Percentiles rank a stretch among this genome's conserved stretches.
Evolutionary conservation across 2,113 vertebrate genomes (phyloP).

Genomic region (Irena cyanogastra): DNA sequence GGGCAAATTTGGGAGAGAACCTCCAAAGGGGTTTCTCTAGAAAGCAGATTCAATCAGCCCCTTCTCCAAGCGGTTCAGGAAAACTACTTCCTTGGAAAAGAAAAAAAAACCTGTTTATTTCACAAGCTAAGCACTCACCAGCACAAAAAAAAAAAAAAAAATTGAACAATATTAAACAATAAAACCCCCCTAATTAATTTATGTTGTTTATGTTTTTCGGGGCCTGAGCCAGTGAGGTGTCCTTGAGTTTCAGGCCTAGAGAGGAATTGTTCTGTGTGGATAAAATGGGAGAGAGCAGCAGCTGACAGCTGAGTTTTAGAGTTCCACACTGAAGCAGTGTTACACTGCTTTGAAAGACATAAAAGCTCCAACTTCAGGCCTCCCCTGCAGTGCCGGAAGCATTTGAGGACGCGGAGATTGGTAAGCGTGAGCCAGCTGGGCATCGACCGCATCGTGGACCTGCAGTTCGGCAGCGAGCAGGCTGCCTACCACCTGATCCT

Average conservation of each 20-base stretch:
- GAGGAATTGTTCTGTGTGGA: too few species aligned
- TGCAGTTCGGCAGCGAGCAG: slow-evolving; percentile 94
- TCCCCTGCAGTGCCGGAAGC: slow-evolving; percentile 88
- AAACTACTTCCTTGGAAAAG: neutral
- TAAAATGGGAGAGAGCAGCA: neutral
- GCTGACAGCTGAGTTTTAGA: neutral
- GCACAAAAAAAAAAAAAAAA: neutral
- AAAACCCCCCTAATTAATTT: neutral
- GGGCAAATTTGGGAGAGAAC: neutral
- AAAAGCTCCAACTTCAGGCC: rapidly evolving
- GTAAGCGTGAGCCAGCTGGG: slow-evolving; percentile 87
- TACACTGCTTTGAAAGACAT: rapidly evolving
- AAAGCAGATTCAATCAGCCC: neutral
- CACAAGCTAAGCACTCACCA: neutral
- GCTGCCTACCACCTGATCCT: slow-evolving; percentile 94
- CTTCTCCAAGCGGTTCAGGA: neutral
- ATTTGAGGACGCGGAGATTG: slow-evolving; percentile 84
- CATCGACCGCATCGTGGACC: slow-evolving; percentile 90
- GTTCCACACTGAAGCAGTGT: neutral
- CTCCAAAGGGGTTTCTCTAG: neutral
- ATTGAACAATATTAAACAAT: neutral
- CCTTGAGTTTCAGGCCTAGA: neutral
- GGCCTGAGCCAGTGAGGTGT: too few species aligned
- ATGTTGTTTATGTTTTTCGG: rapidly evolving
- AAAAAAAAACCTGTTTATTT: neutral